Base-by-base conservation (phyloP, 2,113 vertebrate species). In the Varanus salvator region DNA sequence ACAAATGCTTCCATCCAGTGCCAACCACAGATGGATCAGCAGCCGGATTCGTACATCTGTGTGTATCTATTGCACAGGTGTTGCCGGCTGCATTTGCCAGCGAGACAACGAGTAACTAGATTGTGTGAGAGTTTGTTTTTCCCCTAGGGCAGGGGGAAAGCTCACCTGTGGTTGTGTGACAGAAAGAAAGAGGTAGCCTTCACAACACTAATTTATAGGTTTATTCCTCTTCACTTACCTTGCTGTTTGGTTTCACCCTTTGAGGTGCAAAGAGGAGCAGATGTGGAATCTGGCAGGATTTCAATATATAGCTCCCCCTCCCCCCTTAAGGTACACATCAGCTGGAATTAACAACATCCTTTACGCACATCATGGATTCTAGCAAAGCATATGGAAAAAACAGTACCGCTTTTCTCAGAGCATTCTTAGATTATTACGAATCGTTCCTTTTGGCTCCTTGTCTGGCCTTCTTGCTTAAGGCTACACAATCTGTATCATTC, bases 231-330 rank as follows among this genome's bases (percentile, higher is more conserved):
- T 93, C 92, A 90, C 77, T 93, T 44, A 95, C 93, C 94, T 96
- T 94, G 92, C 80, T 93, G 92, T 54, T 95, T 93, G 92, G 94
- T 92, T 93, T 96, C 93, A 72, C 90, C 92, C 94, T 92, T 87
- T 66, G 94, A 96, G 94, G 96, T 96, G 95, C 89, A 96, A 96
- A 95, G 89, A 94, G 92, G 96, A 93, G 93, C 96, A 96, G 96
- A 96, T 96, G 96, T 94, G 95, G 92, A 92, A 93, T 94, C 90
- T 96, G 96, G 96, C 95, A 95, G 89, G 94, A 84, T 96, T 93
- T 95, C 95, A 96, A 93, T 92, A 92, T 82, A 77, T 90, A 94
- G 60, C 60, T 64, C 95, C 89, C 95, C 91, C 90, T 91, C 80
- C 86, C 85, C 86, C 7, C 4, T 92, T 92, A 93, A 95, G 93